phyloP scores from a whole-genome alignment of 2,113 vertebrate species.

The Misgurnus mizolepis region DNA sequence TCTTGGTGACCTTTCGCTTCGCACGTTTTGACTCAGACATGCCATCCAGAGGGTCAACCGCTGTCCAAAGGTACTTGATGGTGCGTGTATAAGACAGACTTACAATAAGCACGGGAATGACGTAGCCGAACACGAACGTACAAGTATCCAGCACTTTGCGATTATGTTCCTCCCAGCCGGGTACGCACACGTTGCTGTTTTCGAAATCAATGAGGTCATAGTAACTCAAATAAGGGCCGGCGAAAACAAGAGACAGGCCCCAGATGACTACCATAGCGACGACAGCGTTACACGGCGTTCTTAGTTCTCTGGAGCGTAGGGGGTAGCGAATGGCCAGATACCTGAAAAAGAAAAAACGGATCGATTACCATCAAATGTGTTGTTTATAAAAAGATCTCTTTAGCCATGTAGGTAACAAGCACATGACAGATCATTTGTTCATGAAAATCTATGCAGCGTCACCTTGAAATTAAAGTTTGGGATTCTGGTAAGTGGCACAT shows the following conservation, averaged over 20 bases:
- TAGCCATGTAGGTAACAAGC: background rate
- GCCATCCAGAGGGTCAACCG: conserved; percentile 83
- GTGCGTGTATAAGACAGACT: conserved; percentile 85
- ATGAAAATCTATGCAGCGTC: background rate
- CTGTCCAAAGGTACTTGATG: conserved; percentile 88
- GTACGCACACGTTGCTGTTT: conserved; percentile 84
- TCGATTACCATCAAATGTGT: background rate
- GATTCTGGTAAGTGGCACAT: background rate
- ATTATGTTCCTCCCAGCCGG: conserved; percentile 82
- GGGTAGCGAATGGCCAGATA: conserved; percentile 87
- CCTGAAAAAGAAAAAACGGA: conserved; percentile 62
- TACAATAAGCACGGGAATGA: conserved; percentile 83
- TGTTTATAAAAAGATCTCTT: background rate
- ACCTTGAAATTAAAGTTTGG: background rate
- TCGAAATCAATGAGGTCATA: conserved; percentile 82
- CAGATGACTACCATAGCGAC: conserved; percentile 84
- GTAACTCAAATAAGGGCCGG: conserved; percentile 85
- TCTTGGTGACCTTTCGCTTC: conserved; percentile 88
- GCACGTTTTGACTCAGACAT: conserved; percentile 85
- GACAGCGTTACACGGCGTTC: conserved; percentile 79
- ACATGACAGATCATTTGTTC: background rate
- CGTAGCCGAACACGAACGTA: conserved; percentile 83
- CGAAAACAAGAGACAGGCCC: conserved; percentile 83
- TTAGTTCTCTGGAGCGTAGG: conserved; percentile 80
- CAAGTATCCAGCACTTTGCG: conserved; percentile 84